Percentiles rank a stretch among this genome's conserved stretches.
Evolutionary conservation across 2,113 vertebrate species (phyloP).

Genomic region (Desmodus rotundus): DNA sequence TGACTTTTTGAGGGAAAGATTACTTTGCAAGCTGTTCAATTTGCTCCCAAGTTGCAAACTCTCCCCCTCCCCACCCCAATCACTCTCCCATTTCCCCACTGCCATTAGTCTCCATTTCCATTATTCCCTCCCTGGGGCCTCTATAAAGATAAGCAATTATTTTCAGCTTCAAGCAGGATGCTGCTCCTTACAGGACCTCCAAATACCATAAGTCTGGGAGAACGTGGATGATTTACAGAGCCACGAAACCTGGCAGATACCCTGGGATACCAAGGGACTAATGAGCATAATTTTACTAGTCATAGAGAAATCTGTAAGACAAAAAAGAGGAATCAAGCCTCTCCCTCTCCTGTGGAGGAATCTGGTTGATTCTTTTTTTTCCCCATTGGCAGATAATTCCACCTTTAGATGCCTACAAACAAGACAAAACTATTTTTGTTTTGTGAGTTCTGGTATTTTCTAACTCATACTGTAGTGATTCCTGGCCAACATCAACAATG

Average conservation of each 20-base stretch:
- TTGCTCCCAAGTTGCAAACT: background rate
- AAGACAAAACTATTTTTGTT: background rate
- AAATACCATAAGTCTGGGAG: background rate
- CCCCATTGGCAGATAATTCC: background rate
- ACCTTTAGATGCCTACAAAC: constrained; percentile 24
- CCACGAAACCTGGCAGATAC: background rate
- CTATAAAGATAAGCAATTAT: constrained; percentile 34
- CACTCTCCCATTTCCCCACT: background rate
- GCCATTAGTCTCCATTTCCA: background rate
- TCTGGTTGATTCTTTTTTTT: constrained; percentile 32
- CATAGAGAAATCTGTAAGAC: background rate
- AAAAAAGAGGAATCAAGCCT: background rate
- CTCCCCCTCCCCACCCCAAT: too few relatives aligned
- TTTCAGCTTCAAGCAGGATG: constrained; percentile 36
- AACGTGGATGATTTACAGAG: constrained; percentile 10
- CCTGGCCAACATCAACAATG: background rate
- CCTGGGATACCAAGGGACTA: background rate
- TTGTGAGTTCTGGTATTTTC: constrained; percentile 21
- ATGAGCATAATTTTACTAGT: background rate
- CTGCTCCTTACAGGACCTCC: background rate
- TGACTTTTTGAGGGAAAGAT: background rate
- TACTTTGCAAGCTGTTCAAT: background rate
- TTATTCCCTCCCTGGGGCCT: background rate
- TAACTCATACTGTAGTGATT: background rate
- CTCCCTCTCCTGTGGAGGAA: background rate